phyloP scores from a whole-genome alignment of 1,140 invertebrate species.

The Plodia interpunctella region DNA sequence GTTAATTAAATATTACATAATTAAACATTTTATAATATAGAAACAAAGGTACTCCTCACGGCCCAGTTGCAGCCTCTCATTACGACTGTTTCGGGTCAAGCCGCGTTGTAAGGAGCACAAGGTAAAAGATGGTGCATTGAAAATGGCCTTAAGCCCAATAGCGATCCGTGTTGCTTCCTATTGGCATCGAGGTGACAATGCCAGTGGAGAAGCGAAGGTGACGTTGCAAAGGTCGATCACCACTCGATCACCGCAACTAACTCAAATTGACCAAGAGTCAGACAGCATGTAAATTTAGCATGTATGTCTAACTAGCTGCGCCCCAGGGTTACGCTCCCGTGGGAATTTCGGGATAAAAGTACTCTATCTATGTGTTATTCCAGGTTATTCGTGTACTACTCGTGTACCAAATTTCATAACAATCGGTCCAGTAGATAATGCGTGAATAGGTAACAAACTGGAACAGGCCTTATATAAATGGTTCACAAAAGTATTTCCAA shows the following conservation, averaged over 20 bases:
- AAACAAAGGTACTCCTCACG: conserved; percentile 16
- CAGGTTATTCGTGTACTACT: no score
- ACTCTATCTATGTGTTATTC: no score
- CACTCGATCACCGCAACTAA: conserved; percentile 31
- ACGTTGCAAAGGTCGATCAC: conserved; percentile 61
- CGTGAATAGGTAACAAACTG: no score
- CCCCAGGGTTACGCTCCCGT: no score
- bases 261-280: not conserved
- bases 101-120: conserved; percentile 67
- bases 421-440: no score
- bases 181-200: conserved; percentile 71
- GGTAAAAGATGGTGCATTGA: conserved; percentile 77
- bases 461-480: no score
- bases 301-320: no score
- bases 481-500: no score
- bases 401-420: no score
- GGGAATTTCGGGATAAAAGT: no score
- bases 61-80: not conserved
- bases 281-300: not conserved
- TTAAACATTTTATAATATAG: conserved; percentile 7
- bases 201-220: conserved; percentile 55
- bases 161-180: conserved; percentile 71
- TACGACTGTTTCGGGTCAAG: conserved; percentile 62
- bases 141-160: conserved; percentile 75
- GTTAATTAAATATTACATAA: no score